Percentiles rank a stretch among this genome's conserved stretches.
Evolutionary conservation across 2,888 invertebrate genomes (phyloP).

Genomic region (Penaeus monodon): DNA sequence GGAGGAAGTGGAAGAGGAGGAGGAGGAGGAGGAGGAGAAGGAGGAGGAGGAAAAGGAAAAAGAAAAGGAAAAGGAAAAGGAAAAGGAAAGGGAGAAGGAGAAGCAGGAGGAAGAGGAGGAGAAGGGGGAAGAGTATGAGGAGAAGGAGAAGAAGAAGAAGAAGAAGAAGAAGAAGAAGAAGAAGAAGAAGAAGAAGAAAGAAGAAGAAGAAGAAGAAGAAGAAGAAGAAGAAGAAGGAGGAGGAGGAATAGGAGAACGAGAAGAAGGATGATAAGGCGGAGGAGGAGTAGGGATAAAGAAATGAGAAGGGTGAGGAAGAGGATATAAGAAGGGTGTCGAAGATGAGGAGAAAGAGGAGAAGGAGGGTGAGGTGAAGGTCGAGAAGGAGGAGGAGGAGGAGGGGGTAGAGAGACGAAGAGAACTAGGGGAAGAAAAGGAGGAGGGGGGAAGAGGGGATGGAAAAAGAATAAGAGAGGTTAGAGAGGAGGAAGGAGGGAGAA

Average conservation of each 20-base stretch:
- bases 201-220: too few relatives aligned
- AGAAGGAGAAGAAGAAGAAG: neutral
- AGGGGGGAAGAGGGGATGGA: too few relatives aligned
- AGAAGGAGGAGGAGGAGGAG: too few relatives aligned
- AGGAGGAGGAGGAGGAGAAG: too few relatives aligned
- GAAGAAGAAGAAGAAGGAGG: neutral
- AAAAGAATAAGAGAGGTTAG: neutral
- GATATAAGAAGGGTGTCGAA: neutral
- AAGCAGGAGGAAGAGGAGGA: neutral
- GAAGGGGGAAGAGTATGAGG: neutral
- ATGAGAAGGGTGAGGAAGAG: neutral
- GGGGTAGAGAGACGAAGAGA: too few relatives aligned
- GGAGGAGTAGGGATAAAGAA: neutral
- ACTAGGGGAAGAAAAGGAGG: too few relatives aligned
- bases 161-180: neutral
- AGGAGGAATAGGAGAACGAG: neutral
- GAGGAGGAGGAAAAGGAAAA: neutral
- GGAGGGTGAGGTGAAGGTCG: too few relatives aligned
- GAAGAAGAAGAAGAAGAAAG: neutral
- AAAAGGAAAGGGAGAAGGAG: neutral
- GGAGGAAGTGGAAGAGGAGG: neutral
- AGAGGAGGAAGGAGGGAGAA: neutral
- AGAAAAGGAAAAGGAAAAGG: neutral
- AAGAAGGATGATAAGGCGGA: neutral
- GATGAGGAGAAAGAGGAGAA: neutral